phyloP scores from a whole-genome alignment of 2,113 vertebrate species.

The Crotalus tigris region DNA sequence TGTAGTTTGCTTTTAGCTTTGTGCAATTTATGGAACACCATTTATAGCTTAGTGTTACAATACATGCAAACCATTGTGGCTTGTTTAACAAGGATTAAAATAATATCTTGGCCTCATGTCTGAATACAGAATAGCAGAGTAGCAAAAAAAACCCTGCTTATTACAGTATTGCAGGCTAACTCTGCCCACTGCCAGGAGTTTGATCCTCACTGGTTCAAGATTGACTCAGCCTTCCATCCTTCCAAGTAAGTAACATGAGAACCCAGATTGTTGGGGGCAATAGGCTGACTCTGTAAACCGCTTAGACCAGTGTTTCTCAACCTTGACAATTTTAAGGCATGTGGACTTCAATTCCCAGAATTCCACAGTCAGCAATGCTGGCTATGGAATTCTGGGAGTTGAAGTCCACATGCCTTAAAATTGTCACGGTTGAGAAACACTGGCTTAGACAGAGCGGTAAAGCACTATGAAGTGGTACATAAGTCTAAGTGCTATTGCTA shows the following conservation, averaged over 20 bases:
- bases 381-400: no score
- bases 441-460: neutral
- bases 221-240: neutral
- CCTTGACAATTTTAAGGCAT: no score
- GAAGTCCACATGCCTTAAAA: no score
- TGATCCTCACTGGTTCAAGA: neutral
- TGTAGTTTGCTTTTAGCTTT: neutral
- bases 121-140: neutral
- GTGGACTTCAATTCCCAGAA: no score
- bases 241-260: no score
- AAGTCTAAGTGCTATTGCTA: neutral
- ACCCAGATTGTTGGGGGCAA: neutral
- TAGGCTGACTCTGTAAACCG: neutral
- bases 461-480: neutral
- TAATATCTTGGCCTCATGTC: neutral
- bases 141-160: neutral
- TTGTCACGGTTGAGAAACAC: no score
- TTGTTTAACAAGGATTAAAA: neutral
- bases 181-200: neutral
- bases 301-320: neutral
- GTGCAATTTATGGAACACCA: neutral
- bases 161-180: neutral
- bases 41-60: no score
- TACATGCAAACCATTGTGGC: neutral
- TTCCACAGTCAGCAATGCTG: no score